Evolutionary conservation across 1,140 invertebrate species (phyloP), one percentile per base, ranked within the genome.

Genomic region (Sarcophaga peregrina): DNA sequence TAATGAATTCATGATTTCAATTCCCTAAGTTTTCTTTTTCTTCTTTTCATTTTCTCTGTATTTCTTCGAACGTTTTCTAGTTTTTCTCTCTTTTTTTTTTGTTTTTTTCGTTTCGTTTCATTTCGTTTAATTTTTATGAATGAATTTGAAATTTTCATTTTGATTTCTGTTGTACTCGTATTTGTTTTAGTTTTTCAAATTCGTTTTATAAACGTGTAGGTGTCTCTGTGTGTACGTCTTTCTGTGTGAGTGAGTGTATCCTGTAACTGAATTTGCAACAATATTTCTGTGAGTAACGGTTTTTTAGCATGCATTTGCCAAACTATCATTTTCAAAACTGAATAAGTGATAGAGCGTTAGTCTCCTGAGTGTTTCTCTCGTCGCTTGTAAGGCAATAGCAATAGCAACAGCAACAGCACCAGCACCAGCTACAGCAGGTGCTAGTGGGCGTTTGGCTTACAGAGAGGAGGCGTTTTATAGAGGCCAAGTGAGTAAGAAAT

Each of bases 1-100:
- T 68, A 68, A 68, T 68, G 62, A 68, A 68, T 68, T 68, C 62
- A 68, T 68, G 62, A 68, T 68, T 68, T 68, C 62, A 68, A 68
- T 68, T 68, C 25, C 4, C 62, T 68, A 68, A 68, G 17, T 68
- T 68, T 68, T 68, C 4, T 37, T 37, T 37, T 37, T 37, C 25
- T 37, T 37, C 4, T 1, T 37, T 37, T 37, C 25, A 2, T 37
- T 37, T 37, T 37, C 25, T 37, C 25, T 37, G 25, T 37, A 37
- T 37, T 37, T 37, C 25, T 37, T 37, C 25, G 1, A 37, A 2
- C 25, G 25, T 37, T 37, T 37, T 37, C 25, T 37, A 4, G 25
- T 37, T 37, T 37, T 37, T 37, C 25, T 37, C 25, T 37, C 1
- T 37, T 37, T 37, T 37, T 37, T 37, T 37, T 37, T 37, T 37